These are phyloP conservation scores for Lutjanus argentimaculatus DNA, from an alignment of 2,797 vertebrate genomes.

Conservation along the genomic window DNA sequence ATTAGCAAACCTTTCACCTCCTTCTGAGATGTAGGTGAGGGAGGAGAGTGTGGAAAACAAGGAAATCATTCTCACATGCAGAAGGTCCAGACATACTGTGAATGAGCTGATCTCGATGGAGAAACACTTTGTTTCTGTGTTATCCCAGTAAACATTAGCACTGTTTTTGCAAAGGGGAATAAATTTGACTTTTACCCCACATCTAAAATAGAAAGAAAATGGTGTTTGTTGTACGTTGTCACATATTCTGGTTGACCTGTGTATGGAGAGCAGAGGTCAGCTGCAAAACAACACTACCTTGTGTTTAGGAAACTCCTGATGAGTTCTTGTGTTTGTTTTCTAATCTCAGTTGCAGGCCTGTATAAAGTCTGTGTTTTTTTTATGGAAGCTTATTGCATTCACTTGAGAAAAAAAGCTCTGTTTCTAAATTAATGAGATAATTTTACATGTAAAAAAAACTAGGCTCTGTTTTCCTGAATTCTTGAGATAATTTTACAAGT, in stretches of 20 bases:
- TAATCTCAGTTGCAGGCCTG: background rate
- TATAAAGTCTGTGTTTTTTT: background rate
- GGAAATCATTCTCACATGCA: background rate
- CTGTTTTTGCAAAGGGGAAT: constrained; percentile 5
- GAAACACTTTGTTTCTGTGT: background rate
- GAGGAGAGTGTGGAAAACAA: constrained; percentile 8
- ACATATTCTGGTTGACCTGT: too few relatives aligned
- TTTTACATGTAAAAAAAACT: too few relatives aligned
- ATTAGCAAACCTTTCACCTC: constrained; percentile 25
- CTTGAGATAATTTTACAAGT: too few relatives aligned
- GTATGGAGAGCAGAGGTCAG: constrained; percentile 10
- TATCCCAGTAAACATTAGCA: background rate
- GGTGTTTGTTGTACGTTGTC: constrained; percentile 20
- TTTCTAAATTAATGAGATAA: too few relatives aligned
- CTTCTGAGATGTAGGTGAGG: constrained; percentile 22
- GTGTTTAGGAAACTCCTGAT: constrained; percentile 7
- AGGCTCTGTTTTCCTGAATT: too few relatives aligned
- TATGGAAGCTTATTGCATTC: too few relatives aligned
- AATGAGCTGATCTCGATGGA: constrained; percentile 5
- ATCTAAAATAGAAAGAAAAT: constrained; percentile 15
- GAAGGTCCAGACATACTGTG: constrained; percentile 7
- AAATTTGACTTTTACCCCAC: constrained; percentile 5
- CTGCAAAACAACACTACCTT: constrained; percentile 9
- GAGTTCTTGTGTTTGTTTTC: background rate
- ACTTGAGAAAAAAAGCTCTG: too few relatives aligned